These are phyloP conservation scores for Arctia plantaginis DNA, from an alignment of 2,888 invertebrate species.

Conservation along the genomic window DNA sequence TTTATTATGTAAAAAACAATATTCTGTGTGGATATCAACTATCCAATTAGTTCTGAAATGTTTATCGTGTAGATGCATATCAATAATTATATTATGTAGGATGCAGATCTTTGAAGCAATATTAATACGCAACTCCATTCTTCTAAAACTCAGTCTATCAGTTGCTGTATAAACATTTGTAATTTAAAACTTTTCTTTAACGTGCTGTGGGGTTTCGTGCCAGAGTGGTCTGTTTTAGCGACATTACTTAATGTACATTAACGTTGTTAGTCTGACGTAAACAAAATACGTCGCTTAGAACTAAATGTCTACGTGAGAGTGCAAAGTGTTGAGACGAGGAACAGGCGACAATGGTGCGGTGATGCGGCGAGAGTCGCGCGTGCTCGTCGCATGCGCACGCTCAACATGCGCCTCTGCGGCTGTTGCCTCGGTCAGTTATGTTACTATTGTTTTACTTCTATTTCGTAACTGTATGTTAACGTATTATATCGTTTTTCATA, in stretches of 20 bases:
- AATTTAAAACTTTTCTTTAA: neutral
- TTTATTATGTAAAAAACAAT: conserved; percentile 45
- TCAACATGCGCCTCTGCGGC: conserved; percentile 83
- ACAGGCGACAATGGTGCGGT: conserved; percentile 70
- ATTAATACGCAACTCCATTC: too few relatives aligned
- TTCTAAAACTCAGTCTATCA: too few relatives aligned
- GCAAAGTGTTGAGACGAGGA: conserved; percentile 59
- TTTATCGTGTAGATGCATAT: neutral
- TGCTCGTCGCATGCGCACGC: conserved; percentile 71
- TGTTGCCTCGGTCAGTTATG: conserved; percentile 81
- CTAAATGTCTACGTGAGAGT: conserved; percentile 79
- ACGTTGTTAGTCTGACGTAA: conserved; percentile 46
- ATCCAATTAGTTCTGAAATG: neutral
- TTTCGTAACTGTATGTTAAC: conserved; percentile 32
- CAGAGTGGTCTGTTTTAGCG: conserved; percentile 25
- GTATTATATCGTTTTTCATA: conserved; percentile 18
- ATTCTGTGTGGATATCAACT: conserved; percentile 24
- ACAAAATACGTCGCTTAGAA: conserved; percentile 74
- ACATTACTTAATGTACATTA: conserved; percentile 9
- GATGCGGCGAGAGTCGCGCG: conserved; percentile 70
- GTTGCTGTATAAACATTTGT: too few relatives aligned
- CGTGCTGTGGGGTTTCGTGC: conserved; percentile 3
- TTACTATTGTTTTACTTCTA: conserved; percentile 33
- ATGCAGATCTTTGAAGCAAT: too few relatives aligned
- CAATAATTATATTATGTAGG: too few relatives aligned